Base-by-base conservation (phyloP, 2,113 vertebrate species). In the Alethe diademata region DNA sequence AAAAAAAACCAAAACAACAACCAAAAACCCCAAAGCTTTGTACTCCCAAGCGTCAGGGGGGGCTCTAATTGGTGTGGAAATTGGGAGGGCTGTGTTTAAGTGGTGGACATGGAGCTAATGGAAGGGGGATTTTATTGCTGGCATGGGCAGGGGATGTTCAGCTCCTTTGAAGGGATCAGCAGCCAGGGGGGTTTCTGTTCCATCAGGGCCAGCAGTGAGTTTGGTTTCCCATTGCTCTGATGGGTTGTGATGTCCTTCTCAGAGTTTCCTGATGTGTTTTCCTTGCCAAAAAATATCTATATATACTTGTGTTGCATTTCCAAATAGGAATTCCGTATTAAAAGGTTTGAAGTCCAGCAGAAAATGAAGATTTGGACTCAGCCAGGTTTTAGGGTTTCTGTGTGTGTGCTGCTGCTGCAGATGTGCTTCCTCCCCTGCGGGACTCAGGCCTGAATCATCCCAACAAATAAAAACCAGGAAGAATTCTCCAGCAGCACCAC, bases 91-190 rank as follows among this genome's bases (percentile, higher is more conserved):
- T 38, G 73, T 23, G 0, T 78, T 72, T 79, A 71, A 29, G 23
- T 10, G 70, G 58, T 42, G 62, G 45, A 17, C 10, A 4, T 4
- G 4, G 5, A 93, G 93, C 87, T 96, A 96, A 96, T 96, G 95
- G 94, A 84, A 78, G 79, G 47, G 22, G 58, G 7, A n/a, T 22
- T 92, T 91, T 91, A 89, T 66, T 80, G 75, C 88, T 66, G 78
- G 15, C 14, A 3, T 75, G 11, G 13, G 22, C 3, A 53, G 2
- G 53, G 64, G 3, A 7, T 12, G 36, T 9, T 57, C 33, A 24
- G 29, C 50, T n/a, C 54, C 90, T 95, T 95, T 96, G 94, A 95
- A 92, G 76, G 88, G 76, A 78, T 60, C 80, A 64, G 76, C 80
- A 23, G 60, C 61, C 12, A 16, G 35, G n/a, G 62, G 64, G 5